Percentiles rank a stretch among this genome's conserved stretches.
phyloP scores from a whole-genome alignment of 35 echinoderm and acorn worm genomes.

The Diadema setosum region DNA sequence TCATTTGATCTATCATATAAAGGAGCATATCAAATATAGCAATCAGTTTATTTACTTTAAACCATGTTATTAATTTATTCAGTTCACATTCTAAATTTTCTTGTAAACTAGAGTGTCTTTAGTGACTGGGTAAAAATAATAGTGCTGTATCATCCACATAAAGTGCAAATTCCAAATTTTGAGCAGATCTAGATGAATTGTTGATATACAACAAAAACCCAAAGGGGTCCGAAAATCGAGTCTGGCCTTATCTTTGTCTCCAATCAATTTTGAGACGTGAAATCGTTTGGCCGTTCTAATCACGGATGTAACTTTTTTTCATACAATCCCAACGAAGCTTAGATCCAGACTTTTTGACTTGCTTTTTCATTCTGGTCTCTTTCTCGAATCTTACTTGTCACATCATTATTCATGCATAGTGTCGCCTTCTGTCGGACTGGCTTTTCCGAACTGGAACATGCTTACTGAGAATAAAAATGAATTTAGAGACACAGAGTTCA shows the following conservation, averaged over 20 bases:
- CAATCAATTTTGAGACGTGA: neutral
- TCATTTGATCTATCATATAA: too few relatives aligned
- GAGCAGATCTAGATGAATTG: too few relatives aligned
- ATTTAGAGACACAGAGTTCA: neutral
- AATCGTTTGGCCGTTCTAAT: neutral
- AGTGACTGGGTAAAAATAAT: too few relatives aligned
- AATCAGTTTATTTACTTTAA: too few relatives aligned
- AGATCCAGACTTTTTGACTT: neutral
- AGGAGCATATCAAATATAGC: too few relatives aligned
- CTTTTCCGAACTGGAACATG: neutral
- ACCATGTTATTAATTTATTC: too few relatives aligned
- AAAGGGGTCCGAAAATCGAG: neutral
- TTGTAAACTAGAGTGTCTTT: too few relatives aligned
- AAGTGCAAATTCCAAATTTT: too few relatives aligned
- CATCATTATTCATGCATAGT: neutral
- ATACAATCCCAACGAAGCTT: neutral
- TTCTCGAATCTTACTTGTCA: neutral
- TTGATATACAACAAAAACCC: too few relatives aligned
- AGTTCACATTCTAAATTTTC: too few relatives aligned
- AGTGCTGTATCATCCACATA: too few relatives aligned
- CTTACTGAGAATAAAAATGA: neutral
- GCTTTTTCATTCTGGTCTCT: neutral
- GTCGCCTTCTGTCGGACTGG: neutral
- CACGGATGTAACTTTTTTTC: neutral
- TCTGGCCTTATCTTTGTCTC: neutral